Base-by-base conservation (phyloP, 1,140 invertebrate species). In the Listronotus bonariensis region DNA sequence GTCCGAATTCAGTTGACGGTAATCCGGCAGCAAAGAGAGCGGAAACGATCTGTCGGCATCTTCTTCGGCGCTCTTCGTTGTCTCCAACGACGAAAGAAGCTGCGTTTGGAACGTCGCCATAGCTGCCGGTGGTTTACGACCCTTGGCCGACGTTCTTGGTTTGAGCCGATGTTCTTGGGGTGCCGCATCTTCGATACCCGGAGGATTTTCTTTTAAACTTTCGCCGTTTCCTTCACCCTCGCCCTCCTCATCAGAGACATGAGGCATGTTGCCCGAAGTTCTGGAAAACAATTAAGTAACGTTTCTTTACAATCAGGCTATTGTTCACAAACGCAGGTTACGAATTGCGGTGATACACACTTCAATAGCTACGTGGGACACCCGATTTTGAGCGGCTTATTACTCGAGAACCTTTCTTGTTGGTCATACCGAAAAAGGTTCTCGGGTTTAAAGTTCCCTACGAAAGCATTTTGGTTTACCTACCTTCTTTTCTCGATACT, bases 401-500 rank as follows among this genome's bases (percentile, higher is more conserved):
- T 26, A 26, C 20, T 26, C 20, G 20, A 26, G 20, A 26, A 26
- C 20, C 20, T 26, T 26, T 26, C 20, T 26, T 5, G 20, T 26
- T 26, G 20, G 20, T 26, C 20, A 41, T 41, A 41, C 11, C 11
- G 11, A 41, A 41, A 14, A 41, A 41, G 11, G 14, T 41, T 41
- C 14, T 12, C 14, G 14, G 14, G 14, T 41, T 41, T 12, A 12
- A 12, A 12, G 14, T 12, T 11, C 11, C 14, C 14, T 41, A 11
- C 14, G 14, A 41, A 41, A 41, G 40, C 14, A 41, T 41, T 41
- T 41, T 41, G 40, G 40, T 41, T 41, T 41, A 41, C 40, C 40
- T n/a, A 41, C 11, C 40, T 41, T 41, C 40, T 41, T 41, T 41
- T 41, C 40, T 26, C 20, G 20, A 26, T 26, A 26, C 20, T 26